phyloP scores from a whole-genome alignment of 2,888 invertebrate species.

The Neoitamus cyanurus region DNA sequence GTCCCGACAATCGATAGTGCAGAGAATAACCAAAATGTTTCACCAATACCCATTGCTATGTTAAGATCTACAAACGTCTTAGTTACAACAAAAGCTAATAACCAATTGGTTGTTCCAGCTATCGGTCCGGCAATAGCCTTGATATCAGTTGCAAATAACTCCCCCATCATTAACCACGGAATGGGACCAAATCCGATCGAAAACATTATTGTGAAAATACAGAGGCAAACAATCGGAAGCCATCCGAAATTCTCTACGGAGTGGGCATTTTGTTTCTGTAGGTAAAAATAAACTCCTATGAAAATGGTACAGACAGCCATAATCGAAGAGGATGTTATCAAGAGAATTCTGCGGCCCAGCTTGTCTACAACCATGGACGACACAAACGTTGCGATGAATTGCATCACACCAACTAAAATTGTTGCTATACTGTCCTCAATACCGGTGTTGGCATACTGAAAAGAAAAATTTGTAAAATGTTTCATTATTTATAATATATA shows the following conservation, averaged over 20 bases:
- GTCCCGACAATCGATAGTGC: constrained; percentile 74
- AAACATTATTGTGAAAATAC: constrained; percentile 82
- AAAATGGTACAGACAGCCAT: constrained; percentile 78
- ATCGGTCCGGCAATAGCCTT: constrained; percentile 81
- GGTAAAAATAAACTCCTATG: constrained; percentile 77
- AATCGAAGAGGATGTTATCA: constrained; percentile 76
- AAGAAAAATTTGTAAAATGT: background rate
- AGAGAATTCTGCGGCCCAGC: constrained; percentile 80
- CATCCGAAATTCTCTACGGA: constrained; percentile 73
- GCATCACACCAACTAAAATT: constrained; percentile 86
- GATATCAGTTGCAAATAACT: constrained; percentile 82
- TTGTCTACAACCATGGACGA: constrained; percentile 84
- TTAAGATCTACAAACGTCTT: constrained; percentile 75
- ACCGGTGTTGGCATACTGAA: constrained; percentile 61
- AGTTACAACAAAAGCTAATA: constrained; percentile 82
- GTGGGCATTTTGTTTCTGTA: constrained; percentile 60
- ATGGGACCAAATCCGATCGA: constrained; percentile 89
- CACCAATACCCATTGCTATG: constrained; percentile 70
- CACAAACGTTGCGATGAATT: constrained; percentile 75
- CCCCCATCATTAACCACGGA: constrained; percentile 80
- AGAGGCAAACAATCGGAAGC: constrained; percentile 80
- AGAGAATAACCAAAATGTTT: constrained; percentile 81
- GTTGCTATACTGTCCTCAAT: constrained; percentile 73
- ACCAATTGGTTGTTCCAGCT: constrained; percentile 85
- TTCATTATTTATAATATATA: background rate